Conservation (phyloP, 2,888 invertebrate genomes). For the Lampropteryx suffumata region DNA sequence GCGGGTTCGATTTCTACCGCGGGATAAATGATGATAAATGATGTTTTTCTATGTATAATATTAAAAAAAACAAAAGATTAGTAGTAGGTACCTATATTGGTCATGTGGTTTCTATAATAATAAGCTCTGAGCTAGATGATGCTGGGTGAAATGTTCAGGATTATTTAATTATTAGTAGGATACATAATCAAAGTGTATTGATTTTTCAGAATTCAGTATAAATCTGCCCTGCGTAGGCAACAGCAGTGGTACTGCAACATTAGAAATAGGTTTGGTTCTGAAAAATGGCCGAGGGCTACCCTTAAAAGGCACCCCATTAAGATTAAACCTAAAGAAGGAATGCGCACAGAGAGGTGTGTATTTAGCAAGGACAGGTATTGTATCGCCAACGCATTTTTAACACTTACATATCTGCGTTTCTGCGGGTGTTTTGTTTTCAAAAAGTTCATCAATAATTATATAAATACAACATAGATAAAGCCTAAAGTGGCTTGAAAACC, state of each 20-base stretch:
- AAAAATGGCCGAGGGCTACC: slow-evolving; percentile 90
- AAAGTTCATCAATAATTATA: no score
- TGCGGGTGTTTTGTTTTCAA: slow-evolving; percentile 38
- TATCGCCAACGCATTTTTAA: slow-evolving; percentile 84
- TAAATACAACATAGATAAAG: not conserved
- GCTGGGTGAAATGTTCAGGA: no score
- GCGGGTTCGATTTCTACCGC: no score
- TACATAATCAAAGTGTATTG: no score
- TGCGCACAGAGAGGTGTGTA: slow-evolving; percentile 96
- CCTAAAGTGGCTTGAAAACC: slow-evolving; percentile 26
- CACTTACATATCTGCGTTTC: slow-evolving; percentile 70
- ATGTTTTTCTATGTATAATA: no score
- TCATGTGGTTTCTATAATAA: no score
- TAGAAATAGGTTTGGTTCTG: slow-evolving; percentile 93
- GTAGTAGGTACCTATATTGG: no score
- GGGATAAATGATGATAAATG: no score
- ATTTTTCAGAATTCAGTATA: slow-evolving; percentile 91
- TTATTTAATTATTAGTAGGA: no score
- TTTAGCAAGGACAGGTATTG: slow-evolving; percentile 84
- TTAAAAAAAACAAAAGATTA: no score
- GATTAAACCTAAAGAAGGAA: slow-evolving; percentile 94
- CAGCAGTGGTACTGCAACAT: slow-evolving; percentile 93
- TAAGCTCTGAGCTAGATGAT: no score
- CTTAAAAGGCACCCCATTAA: slow-evolving; percentile 93
- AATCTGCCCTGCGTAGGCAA: slow-evolving; percentile 94